A percentile compares a stretch with the other conserved stretches of the same genome.
Evolutionary conservation across 2,113 vertebrate genomes (phyloP).

Genomic region (Henicopernis longicauda): DNA sequence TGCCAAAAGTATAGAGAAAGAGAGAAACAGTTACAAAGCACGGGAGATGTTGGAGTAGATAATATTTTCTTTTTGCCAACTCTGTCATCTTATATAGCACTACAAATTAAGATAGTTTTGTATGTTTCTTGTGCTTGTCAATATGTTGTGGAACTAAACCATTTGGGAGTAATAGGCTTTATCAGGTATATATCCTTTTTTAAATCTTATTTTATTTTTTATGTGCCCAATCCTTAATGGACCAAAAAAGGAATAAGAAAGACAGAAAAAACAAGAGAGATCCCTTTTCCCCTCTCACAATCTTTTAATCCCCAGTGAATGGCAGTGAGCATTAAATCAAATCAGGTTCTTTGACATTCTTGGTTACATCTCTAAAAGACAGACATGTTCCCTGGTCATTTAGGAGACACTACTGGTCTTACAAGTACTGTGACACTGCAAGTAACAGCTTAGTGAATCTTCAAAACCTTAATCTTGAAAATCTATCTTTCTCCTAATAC

Average conservation of each 20-base stretch:
- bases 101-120: neutral
- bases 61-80: neutral
- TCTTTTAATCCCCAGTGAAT: slow-evolving; percentile 30
- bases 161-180: neutral
- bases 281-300: neutral
- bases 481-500: neutral
- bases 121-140: neutral
- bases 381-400: slow-evolving; percentile 22
- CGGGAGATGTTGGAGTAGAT: neutral
- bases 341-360: slow-evolving; percentile 30
- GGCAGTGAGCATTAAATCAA: slow-evolving; percentile 7
- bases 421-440: neutral
- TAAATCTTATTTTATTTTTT: neutral
- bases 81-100: neutral
- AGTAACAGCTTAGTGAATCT: neutral
- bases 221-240: neutral
- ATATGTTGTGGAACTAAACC: neutral
- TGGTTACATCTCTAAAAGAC: slow-evolving; percentile 14
- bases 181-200: neutral
- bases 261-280: neutral
- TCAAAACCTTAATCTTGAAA: slow-evolving; percentile 29
- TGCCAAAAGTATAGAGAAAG: neutral
- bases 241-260: neutral
- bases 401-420: slow-evolving; percentile 26
- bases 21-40: neutral